Conservation (phyloP, 2,888 invertebrate genomes). For the Gastracanthus pulcherrimus region DNA sequence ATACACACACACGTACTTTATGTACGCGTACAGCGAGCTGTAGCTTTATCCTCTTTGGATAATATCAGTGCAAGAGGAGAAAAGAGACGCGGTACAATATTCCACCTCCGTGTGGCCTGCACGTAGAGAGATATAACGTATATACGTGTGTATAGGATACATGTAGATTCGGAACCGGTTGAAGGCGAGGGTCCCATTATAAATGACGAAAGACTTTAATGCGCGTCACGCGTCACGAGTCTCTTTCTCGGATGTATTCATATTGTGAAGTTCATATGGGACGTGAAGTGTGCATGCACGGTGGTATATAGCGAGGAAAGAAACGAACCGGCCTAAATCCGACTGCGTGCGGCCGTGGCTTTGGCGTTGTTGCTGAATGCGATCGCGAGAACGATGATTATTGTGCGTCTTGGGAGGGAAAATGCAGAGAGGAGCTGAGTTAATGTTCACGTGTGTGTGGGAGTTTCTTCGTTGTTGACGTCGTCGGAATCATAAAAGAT, state of each 20-base stretch:
- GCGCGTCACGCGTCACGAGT: constrained; percentile 48
- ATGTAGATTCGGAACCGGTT: constrained; percentile 40
- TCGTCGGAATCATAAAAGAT: constrained; percentile 1
- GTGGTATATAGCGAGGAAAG: not conserved
- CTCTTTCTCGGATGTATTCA: constrained; percentile 15
- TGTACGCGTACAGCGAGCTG: too few relatives aligned
- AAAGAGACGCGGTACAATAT: not conserved
- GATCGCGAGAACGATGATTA: constrained; percentile 17
- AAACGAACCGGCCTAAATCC: constrained; percentile 34
- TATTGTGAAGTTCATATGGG: not conserved
- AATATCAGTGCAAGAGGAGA: constrained; percentile 25
- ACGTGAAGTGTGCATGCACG: not conserved
- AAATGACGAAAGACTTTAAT: constrained; percentile 55
- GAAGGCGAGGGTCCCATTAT: constrained; percentile 20
- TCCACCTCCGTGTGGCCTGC: not conserved
- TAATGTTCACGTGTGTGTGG: not conserved
- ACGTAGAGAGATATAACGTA: constrained; percentile 1
- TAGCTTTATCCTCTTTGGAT: constrained; percentile 43
- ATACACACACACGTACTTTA: not conserved
- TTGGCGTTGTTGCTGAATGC: constrained; percentile 2
- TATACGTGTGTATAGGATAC: not conserved
- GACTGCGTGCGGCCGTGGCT: not conserved
- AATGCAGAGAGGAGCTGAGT: too few relatives aligned
- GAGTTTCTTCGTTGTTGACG: not conserved
- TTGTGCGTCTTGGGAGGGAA: constrained; percentile 5